Conservation (phyloP, 92 coral and sea anemone species). For the Porites rus region DNA sequence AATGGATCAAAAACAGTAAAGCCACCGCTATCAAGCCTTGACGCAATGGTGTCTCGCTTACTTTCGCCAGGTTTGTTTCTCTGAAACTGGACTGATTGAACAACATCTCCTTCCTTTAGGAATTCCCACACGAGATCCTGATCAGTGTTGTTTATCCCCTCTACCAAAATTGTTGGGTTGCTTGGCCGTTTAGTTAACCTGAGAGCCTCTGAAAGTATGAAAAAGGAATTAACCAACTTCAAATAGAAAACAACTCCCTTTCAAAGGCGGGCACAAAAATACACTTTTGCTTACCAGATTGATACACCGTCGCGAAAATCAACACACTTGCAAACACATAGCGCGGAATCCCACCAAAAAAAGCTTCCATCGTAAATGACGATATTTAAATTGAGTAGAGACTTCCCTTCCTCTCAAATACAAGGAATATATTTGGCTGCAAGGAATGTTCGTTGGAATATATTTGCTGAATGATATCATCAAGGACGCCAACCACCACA, state of each 20-base stretch:
- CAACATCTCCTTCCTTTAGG: neutral
- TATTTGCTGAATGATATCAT: slow-evolving; percentile 43
- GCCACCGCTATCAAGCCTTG: neutral
- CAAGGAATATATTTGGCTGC: slow-evolving; percentile 19
- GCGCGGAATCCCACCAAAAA: neutral
- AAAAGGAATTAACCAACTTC: neutral
- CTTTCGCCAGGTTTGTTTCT: neutral
- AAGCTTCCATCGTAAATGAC: neutral
- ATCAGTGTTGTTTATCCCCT: slow-evolving; percentile 13
- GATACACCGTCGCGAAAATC: neutral
- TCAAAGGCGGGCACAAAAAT: neutral
- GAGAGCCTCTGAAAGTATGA: neutral
- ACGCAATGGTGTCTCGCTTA: neutral
- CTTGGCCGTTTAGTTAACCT: too few relatives aligned
- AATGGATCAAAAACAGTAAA: neutral
- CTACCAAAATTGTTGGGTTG: neutral
- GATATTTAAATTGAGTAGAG: neutral
- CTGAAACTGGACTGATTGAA: neutral
- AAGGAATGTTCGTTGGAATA: slow-evolving; percentile 32
- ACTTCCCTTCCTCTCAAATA: neutral
- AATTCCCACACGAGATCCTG: neutral
- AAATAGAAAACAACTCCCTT: neutral
- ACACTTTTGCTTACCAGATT: neutral
- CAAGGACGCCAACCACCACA: slow-evolving; percentile 19
- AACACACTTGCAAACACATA: neutral